These are phyloP conservation scores for Drosophila mettleri DNA, from an alignment of 2,888 invertebrate species.

Conservation along the genomic window DNA sequence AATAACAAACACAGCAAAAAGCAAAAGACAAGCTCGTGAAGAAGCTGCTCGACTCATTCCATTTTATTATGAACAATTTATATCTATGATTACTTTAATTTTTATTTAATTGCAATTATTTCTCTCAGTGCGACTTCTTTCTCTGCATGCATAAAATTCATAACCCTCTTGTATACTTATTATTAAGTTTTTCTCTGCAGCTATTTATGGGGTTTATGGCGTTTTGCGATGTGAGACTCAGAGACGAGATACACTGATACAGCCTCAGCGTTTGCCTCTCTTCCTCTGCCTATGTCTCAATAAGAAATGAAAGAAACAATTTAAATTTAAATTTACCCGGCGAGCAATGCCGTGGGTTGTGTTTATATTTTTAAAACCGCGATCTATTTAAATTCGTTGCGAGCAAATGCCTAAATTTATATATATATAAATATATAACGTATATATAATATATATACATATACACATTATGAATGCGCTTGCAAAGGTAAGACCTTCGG, in stretches of 20 bases:
- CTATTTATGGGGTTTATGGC: conserved; percentile 80
- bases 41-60: conserved; percentile 2
- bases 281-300: conserved; percentile 30
- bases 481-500: conserved; percentile 85
- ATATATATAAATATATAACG: conserved; percentile 40
- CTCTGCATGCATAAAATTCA: conserved; percentile 46
- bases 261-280: conserved; percentile 31
- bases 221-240: conserved; percentile 57
- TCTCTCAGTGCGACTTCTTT: conserved; percentile 36
- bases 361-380: conserved; percentile 81
- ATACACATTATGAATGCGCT: conserved; percentile 67
- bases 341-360: conserved; percentile 85
- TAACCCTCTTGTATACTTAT: conserved; percentile 73
- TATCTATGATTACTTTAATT: conserved; percentile 7
- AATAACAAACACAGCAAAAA: conserved; percentile 1
- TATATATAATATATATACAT: conserved; percentile 39
- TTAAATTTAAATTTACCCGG: conserved; percentile 82
- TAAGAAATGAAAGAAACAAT: conserved; percentile 40
- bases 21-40: neutral
- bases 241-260: conserved; percentile 47
- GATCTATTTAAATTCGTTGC: conserved; percentile 84
- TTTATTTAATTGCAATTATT: conserved; percentile 28
- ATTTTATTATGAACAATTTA: conserved; percentile 7
- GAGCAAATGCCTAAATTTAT: conserved; percentile 54
- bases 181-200: conserved; percentile 84